These are phyloP conservation scores for Poliocrania exsul DNA, from an alignment of 2,797 vertebrate genomes.

Conservation along the genomic window DNA sequence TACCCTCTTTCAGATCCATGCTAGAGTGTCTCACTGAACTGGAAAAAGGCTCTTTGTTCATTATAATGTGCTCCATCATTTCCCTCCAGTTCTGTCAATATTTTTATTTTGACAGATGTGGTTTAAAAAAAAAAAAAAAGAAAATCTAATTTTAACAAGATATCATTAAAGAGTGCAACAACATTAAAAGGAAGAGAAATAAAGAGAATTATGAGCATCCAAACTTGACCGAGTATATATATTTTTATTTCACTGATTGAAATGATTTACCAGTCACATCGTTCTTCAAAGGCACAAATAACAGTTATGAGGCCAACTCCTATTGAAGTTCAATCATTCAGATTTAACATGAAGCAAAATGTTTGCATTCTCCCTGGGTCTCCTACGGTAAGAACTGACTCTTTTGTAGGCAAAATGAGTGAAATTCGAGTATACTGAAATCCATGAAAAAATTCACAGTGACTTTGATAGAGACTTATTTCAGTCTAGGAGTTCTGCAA, in stretches of 20 bases:
- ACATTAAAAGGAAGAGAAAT: conserved; percentile 33
- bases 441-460: not conserved
- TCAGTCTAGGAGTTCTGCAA: not conserved
- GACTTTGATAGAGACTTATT: not conserved
- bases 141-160: not conserved
- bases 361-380: not conserved
- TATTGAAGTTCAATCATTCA: not conserved
- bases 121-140: not conserved
- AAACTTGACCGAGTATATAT: not conserved
- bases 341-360: conserved; percentile 9
- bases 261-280: not conserved
- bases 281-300: conserved; percentile 10
- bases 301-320: not conserved
- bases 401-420: not conserved
- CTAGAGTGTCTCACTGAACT: not conserved
- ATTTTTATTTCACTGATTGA: not conserved
- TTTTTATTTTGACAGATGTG: conserved; percentile 26
- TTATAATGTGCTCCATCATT: not conserved
- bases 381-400: not conserved
- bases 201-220: not conserved
- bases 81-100: not conserved
- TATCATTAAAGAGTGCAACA: not conserved
- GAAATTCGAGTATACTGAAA: conserved; percentile 6
- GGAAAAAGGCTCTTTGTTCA: not conserved
- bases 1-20: not conserved